A percentile compares a stretch with the other conserved stretches of the same genome.
These are phyloP conservation scores for Aphidius colemani DNA, from an alignment of 2,888 invertebrate species.

Conservation along the genomic window DNA sequence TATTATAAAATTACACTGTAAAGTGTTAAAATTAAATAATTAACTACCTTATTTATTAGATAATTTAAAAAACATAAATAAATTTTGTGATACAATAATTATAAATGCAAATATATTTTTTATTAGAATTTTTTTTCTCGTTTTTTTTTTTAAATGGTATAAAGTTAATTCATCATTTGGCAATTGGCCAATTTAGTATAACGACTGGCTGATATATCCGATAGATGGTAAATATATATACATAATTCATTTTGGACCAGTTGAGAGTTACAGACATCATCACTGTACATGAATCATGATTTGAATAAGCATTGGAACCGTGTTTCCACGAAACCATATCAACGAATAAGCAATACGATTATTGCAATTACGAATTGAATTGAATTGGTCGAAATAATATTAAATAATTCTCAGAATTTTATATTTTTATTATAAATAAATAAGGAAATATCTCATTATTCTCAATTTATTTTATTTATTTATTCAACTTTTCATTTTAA, in stretches of 20 bases:
- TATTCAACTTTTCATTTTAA: too few relatives aligned
- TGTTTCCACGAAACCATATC: constrained; percentile 12
- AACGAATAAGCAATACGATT: constrained; percentile 4
- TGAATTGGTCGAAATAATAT: background rate
- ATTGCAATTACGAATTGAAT: constrained; percentile 5
- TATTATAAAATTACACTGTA: too few relatives aligned
- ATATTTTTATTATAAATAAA: background rate
- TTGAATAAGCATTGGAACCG: background rate
- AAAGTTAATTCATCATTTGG: too few relatives aligned
- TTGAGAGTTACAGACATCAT: background rate
- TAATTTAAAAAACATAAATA: background rate
- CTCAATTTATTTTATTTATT: background rate
- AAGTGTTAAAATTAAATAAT: too few relatives aligned
- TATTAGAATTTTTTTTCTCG: constrained; percentile 2
- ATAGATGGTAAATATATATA: constrained; percentile 5
- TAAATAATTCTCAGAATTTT: background rate
- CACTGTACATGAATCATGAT: too few relatives aligned
- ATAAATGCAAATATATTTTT: constrained; percentile 9
- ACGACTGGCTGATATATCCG: background rate
- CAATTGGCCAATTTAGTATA: too few relatives aligned
- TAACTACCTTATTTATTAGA: too few relatives aligned
- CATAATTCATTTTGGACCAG: constrained; percentile 16
- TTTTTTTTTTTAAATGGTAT: constrained; percentile 13
- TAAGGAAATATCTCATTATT: constrained; percentile 2
- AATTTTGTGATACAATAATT: background rate